Base-by-base conservation (phyloP, 2,888 invertebrate genomes). In the Crepidodera aurea region DNA sequence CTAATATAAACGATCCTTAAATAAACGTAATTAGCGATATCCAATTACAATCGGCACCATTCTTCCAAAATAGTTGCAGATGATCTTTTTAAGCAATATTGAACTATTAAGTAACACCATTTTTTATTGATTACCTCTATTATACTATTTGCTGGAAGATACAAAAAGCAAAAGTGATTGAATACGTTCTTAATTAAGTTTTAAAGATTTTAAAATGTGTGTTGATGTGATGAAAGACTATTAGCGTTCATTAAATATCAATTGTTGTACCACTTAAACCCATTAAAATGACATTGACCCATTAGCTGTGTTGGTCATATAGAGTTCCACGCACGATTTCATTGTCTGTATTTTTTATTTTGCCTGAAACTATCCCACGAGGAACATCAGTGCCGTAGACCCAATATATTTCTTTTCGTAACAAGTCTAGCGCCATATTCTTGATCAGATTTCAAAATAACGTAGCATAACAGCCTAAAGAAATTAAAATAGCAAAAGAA, bases 231-330 rank as follows among this genome's bases (percentile, higher is more conserved):
- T 55, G 42, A 55, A 55, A 44, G 18, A 6, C 39, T 55, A 55
- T 55, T 55, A 55, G 19, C 44, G 6, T 32, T 55, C 55, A 55
- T 55, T 55, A 44, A 44, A 44, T 55, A 42, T 44, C 55, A 55
- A 55, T 55, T 55, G 55, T 55, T 55, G 2, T 4, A 18, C 44
- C 42, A 44, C 32, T 55, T 55, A 29, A 55, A 22, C 12, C 42
- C 42, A 19, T 55, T 44, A 44, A 55, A 19, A 32, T 44, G 55
- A 44, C 55, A 55, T 55, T 55, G 55, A 55, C 55, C 44, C 32
- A 29, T 55, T 54, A 40, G 37, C 22, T 22, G 44, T 22, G 44
- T 16, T 40, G 42, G 42, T 19, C 42, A 42, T 16, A 42, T 10
- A 16, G n/a, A 44, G 25, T 22, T 44, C 22, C 44, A 44, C 44